A percentile compares a stretch with the other conserved stretches of the same genome.
These are phyloP conservation scores for Clepsis dumicolana DNA, from an alignment of 2,888 invertebrate species.

Conservation along the genomic window DNA sequence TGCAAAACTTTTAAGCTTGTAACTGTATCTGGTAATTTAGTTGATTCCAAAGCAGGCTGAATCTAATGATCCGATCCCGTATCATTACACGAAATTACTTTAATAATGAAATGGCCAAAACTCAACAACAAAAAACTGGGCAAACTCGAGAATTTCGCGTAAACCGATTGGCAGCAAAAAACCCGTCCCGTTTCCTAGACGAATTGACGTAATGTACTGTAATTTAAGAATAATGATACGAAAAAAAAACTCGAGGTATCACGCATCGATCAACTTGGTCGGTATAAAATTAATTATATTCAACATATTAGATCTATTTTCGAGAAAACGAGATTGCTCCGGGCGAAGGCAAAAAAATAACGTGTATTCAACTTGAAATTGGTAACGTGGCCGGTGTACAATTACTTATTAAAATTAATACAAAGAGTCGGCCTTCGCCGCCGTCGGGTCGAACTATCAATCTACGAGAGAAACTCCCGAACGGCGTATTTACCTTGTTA, in stretches of 20 bases:
- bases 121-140: conserved; percentile 59
- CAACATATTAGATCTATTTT: conserved; percentile 84
- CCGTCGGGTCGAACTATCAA: conserved; percentile 58
- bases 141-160: conserved; percentile 74
- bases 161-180: conserved; percentile 69
- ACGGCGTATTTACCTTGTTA: conserved; percentile 38
- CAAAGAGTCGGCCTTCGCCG: conserved; percentile 70
- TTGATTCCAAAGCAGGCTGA: conserved; percentile 32
- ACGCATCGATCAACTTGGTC: conserved; percentile 81
- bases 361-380: conserved; percentile 81
- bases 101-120: conserved; percentile 67
- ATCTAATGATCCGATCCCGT: conserved; percentile 40
- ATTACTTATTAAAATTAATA: conserved; percentile 83
- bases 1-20: conserved; percentile 26
- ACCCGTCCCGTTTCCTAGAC: conserved; percentile 69
- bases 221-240: conserved; percentile 83
- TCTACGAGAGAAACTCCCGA: conserved; percentile 46
- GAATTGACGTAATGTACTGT: conserved; percentile 78
- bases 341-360: conserved; percentile 70
- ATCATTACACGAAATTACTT: conserved; percentile 67
- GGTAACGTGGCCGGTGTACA: conserved; percentile 79
- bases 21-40: conserved; percentile 36
- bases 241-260: conserved; percentile 68
- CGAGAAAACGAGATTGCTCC: conserved; percentile 82
- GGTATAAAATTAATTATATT: conserved; percentile 83